These are phyloP conservation scores for Diabrotica virgifera DNA, from an alignment of 1,140 invertebrate genomes.

Conservation along the genomic window DNA sequence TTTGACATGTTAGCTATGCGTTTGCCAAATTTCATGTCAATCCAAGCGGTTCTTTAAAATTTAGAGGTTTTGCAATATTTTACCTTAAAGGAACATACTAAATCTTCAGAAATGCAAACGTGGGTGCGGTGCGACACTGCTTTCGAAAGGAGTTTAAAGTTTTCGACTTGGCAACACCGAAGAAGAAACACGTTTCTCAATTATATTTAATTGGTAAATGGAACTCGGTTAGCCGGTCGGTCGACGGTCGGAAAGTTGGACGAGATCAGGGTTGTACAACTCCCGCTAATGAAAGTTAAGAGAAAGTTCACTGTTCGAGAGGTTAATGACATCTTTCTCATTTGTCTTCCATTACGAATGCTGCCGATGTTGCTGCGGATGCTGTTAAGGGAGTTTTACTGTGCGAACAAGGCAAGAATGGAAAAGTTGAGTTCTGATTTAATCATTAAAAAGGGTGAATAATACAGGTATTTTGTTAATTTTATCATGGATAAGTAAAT, in stretches of 20 bases:
- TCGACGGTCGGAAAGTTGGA: slow-evolving; percentile 12
- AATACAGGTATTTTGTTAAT: too few relatives aligned
- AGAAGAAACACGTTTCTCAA: slow-evolving; percentile 13
- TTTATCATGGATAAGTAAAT: too few relatives aligned
- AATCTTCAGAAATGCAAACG: too few relatives aligned
- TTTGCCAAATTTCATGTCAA: too few relatives aligned
- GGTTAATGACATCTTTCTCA: neutral
- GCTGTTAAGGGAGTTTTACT: neutral
- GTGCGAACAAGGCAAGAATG: neutral
- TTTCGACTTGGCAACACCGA: neutral
- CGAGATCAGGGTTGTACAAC: slow-evolving; percentile 7
- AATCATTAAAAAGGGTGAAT: neutral
- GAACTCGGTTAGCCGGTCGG: slow-evolving; percentile 15
- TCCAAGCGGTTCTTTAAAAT: too few relatives aligned
- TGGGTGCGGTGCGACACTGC: neutral
- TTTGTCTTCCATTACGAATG: neutral
- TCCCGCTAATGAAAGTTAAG: neutral
- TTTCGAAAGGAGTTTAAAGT: neutral
- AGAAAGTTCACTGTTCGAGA: slow-evolving; percentile 5
- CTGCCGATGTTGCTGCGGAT: neutral
- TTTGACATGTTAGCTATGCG: too few relatives aligned
- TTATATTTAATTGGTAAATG: slow-evolving; percentile 16
- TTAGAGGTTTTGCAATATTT: too few relatives aligned
- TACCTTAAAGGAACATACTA: too few relatives aligned
- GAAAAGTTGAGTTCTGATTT: neutral